Conservation (phyloP, 2,113 vertebrate genomes). For the Corapipo altera region DNA sequence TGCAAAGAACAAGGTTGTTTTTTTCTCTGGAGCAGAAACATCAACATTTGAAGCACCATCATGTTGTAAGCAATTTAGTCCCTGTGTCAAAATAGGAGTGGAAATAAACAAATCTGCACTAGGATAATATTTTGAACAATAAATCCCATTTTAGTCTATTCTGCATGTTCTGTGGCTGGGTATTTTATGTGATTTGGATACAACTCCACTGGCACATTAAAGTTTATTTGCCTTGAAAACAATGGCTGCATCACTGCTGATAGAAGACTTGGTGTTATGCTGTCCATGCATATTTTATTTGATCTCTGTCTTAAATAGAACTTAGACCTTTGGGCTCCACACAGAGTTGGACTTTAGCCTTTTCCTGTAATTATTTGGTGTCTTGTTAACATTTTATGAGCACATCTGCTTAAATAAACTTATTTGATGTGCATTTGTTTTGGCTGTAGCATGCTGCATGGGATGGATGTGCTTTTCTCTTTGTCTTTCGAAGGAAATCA, state of each 20-base stretch:
- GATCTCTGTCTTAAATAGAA: slow-evolving; percentile 67
- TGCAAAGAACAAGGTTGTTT: background rate
- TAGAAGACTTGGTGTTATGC: background rate
- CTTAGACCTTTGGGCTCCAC: slow-evolving; percentile 51
- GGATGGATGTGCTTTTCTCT: slow-evolving; percentile 45
- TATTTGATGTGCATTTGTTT: slow-evolving; percentile 65
- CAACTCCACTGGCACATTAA: slow-evolving; percentile 46
- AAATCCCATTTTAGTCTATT: slow-evolving; percentile 26
- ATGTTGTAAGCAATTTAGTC: background rate
- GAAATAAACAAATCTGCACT: background rate
- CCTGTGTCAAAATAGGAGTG: background rate
- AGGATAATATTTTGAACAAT: background rate
- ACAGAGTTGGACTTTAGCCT: slow-evolving; percentile 55
- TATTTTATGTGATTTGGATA: slow-evolving; percentile 64
- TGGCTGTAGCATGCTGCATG: slow-evolving; percentile 10
- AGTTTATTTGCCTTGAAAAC: slow-evolving; percentile 55
- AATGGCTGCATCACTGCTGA: background rate
- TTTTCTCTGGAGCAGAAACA: background rate
- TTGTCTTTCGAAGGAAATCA: slow-evolving; percentile 37
- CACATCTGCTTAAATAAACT: slow-evolving; percentile 71
- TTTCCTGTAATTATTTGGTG: slow-evolving; percentile 74
- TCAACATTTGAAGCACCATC: background rate
- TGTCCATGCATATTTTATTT: slow-evolving; percentile 53
- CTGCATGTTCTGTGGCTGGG: slow-evolving; percentile 6
- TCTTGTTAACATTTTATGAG: slow-evolving; percentile 79